phyloP scores from a whole-genome alignment of 64 coral and sea anemone species.

The Stylophora pistillata region DNA sequence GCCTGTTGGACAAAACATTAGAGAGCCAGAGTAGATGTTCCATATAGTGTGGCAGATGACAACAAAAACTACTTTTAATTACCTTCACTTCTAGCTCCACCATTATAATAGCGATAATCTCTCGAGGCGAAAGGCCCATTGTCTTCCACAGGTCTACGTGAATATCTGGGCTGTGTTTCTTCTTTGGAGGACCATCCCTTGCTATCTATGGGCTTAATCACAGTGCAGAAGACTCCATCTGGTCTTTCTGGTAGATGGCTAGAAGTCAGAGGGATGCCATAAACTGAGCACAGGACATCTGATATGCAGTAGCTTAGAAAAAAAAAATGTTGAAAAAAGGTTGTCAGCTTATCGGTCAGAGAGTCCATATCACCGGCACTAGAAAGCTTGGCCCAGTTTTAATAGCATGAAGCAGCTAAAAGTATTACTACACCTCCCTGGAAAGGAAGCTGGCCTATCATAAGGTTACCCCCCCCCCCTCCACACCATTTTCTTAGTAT shows the following conservation, averaged over 20 bases:
- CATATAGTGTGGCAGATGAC: no score
- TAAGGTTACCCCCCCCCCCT: no score
- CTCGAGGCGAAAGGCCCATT: constrained; percentile 30
- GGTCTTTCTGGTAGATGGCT: constrained; percentile 95
- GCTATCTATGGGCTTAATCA: constrained; percentile 41
- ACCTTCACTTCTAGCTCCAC: not conserved
- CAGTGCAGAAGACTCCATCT: constrained; percentile 71
- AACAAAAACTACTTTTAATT: not conserved
- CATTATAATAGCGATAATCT: constrained; percentile 56
- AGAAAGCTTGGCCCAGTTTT: no score
- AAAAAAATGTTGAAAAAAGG: not conserved
- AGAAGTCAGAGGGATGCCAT: constrained; percentile 65
- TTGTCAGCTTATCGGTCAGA: no score
- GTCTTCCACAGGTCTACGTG: not conserved
- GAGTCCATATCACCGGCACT: no score
- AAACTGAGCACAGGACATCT: constrained; percentile 89
- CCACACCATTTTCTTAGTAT: no score
- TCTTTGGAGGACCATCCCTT: not conserved
- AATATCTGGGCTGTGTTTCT: not conserved
- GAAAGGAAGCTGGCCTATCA: no score
- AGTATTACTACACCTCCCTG: no score
- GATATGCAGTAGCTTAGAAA: constrained; percentile 89
- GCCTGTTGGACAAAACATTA: no score
- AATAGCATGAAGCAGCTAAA: no score
- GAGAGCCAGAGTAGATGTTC: no score